phyloP scores from a whole-genome alignment of 2,797 vertebrate species.

The Sylvia borin region DNA sequence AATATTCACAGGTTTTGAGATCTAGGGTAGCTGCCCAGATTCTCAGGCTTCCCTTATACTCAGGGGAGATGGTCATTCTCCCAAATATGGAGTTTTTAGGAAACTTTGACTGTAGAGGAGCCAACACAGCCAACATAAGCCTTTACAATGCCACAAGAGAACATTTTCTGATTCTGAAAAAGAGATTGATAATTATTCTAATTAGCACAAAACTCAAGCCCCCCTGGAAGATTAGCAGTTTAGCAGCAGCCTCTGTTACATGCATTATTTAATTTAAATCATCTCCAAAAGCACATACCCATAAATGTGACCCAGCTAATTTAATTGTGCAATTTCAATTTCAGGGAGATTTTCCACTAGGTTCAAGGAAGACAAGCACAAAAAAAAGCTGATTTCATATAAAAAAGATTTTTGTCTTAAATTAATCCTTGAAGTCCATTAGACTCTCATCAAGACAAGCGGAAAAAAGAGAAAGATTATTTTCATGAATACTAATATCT shows the following conservation, averaged over 20 bases:
- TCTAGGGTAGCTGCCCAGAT: background rate
- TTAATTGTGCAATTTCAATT: background rate
- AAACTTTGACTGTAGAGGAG: background rate
- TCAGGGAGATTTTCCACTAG: background rate
- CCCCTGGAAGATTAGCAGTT: background rate
- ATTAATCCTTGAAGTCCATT: background rate
- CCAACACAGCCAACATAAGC: background rate
- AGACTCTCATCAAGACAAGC: background rate
- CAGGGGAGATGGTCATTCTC: background rate
- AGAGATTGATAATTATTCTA: background rate
- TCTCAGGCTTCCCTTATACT: background rate
- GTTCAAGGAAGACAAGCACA: background rate
- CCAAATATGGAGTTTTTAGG: background rate
- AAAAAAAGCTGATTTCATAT: background rate
- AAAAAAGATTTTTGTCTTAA: background rate
- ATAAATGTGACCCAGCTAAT: background rate
- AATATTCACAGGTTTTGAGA: background rate
- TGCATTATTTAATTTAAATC: background rate
- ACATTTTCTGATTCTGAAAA: background rate
- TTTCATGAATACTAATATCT: background rate
- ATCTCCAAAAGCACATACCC: background rate
- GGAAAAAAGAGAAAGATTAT: background rate
- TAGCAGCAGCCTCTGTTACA: background rate
- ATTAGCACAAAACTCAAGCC: background rate
- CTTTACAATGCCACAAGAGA: background rate